phyloP scores from a whole-genome alignment of 2,888 invertebrate species.

The Bombylius major region DNA sequence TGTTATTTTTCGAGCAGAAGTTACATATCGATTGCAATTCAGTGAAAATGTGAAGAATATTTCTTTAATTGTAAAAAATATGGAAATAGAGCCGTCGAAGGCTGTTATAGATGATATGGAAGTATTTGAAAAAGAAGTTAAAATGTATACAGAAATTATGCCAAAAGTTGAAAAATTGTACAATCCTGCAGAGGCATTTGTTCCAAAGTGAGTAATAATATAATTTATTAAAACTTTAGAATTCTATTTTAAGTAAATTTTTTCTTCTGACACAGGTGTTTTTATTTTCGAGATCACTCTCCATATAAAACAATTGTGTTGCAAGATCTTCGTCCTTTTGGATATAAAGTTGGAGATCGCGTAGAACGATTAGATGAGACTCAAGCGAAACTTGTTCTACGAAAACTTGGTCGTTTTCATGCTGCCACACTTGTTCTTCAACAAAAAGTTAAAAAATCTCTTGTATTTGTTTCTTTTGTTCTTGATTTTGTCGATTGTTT shows the following conservation, averaged over 20 bases:
- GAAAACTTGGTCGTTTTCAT: neutral
- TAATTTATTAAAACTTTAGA: no score
- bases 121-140: conserved; percentile 13
- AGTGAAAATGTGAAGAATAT: neutral
- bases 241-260: no score
- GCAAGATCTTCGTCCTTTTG: neutral
- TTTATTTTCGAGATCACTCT: neutral
- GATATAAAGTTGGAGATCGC: neutral
- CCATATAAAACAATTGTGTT: neutral
- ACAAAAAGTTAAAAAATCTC: neutral
- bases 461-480: no score
- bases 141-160: conserved; percentile 18
- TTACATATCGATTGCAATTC: neutral
- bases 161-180: conserved; percentile 8
- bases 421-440: neutral
- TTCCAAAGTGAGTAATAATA: neutral
- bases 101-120: no score
- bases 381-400: neutral
- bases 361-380: neutral
- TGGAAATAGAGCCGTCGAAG: no score
- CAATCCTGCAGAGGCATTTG: neutral
- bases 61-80: neutral
- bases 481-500: no score
- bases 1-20: conserved; percentile 10
- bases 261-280: neutral